Evolutionary conservation across 2,113 vertebrate species (phyloP), one percentile per base, ranked within the genome.

Genomic region (Leucopsar rothschildi): DNA sequence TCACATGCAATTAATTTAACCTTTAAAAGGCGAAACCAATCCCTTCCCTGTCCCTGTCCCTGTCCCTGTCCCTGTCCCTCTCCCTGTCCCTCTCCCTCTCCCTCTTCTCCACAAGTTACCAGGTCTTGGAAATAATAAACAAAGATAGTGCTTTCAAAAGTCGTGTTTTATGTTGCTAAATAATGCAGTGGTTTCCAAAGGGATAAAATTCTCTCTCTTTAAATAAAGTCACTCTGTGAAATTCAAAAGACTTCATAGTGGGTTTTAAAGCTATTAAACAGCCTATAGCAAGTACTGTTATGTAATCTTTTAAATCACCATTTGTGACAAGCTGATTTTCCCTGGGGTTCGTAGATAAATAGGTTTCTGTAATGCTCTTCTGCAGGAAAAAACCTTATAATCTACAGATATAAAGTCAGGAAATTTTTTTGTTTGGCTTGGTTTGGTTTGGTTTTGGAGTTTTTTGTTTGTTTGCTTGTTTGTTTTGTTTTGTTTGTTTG

Each of bases 221-320:
- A 57, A 80, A 77, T 69, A 88, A 91, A 81, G 13, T 11, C 39
- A 89, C 8, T 57, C 27, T n/a, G 22, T 42, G 31, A 86, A 82
- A 72, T 20, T 69, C 40, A 77, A 31, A 59, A 82, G n/a, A 63
- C 31, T 84, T 78, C 44, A 56, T 57, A 68, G 42, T 49, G 37
- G 11, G 50, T 66, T 85, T 95, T 91, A 89, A 53, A 59, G 56
- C 17, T 96, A 40, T 89, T 73, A 77, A 88, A 92, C 25, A 93
- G 40, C 52, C 59, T 90, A n/a, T 61, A 87, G 72, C 5, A 1
- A 64, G 24, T 66, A 64, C 27, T 66, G 29, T 78, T 93, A 85
- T 29, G 61, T 95, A 92, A 94, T 88, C 56, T 56, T 88, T 95
- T 94, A 93, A 96, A 88, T 16, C 17, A 70, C 29, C 33, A 35